Base-by-base conservation (phyloP, 2,113 vertebrate species). In the Planiliza haematocheilus region DNA sequence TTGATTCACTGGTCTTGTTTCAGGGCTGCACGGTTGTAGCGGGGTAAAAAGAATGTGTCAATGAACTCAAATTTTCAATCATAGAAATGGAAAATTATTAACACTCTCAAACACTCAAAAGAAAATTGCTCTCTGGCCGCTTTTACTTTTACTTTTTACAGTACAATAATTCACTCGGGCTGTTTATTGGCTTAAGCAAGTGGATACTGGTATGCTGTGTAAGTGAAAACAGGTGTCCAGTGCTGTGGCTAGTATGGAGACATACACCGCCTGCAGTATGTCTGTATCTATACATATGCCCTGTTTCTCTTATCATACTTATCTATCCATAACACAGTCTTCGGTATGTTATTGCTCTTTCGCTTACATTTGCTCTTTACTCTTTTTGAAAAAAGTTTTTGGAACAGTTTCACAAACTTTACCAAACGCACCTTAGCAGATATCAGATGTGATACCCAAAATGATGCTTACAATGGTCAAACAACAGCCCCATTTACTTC, bases 191-290 rank as follows among this genome's bases (percentile, higher is more conserved):
- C 77, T 87, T 63, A 57, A 85, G 84, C 77, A 83, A 88, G 87
- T 87, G 73, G 84, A 90, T 84, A 86, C 86, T 82, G 83, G 85
- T 86, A 79, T 91, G 86, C 70, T 81, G 68, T 79, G 58, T 90
- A 90, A 93, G 86, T 92, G 82, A 77, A 91, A 92, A 85, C 91
- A 91, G 90, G 86, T 92, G 92, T 86, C 18, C 24, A 16, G 53
- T 24, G 53, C 74, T 73, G 53, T 39, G 55, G 51, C 67, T 76
- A 66, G 56, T 69, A 69, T 86, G 80, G 67, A 87, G 75, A 73
- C 67, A 46, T 66, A 65, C 43, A 77, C 17, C 38, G 24, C 67
- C 57, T 83, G 68, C 74, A 82, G 58, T 79, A 55, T 51, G 77
- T 80, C 78, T 82, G 52, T 49, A 66, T 80, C 43, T 74, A 55